phyloP scores from a whole-genome alignment of 1,140 invertebrate species.

The Drosophila dunni region DNA sequence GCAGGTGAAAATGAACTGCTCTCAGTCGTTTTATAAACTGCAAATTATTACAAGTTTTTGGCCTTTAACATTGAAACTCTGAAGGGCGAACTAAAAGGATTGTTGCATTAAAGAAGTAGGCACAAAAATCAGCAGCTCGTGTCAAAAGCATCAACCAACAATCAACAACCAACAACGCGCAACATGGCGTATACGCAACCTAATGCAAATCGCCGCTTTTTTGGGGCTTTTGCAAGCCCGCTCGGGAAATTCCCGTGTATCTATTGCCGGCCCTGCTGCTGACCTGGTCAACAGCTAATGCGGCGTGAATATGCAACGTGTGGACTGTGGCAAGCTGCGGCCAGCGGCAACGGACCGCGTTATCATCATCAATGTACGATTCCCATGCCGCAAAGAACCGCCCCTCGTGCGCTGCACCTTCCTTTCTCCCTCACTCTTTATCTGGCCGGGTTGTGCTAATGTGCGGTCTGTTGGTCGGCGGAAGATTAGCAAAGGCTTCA shows the following conservation, averaged over 20 bases:
- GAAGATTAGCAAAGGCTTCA: conserved; percentile 64
- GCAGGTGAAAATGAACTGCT: conserved; percentile 26
- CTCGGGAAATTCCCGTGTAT: background rate
- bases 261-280: background rate
- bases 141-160: conserved; percentile 77
- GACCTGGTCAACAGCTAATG: conserved; percentile 63
- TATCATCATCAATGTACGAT: conserved; percentile 81
- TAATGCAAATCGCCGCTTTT: conserved; percentile 30
- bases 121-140: conserved; percentile 69
- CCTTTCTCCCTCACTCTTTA: background rate
- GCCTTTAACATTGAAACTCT: conserved; percentile 10
- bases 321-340: conserved; percentile 33
- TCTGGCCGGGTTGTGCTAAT: conserved; percentile 59
- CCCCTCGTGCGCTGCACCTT: background rate
- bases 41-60: background rate
- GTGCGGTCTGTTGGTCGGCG: conserved; percentile 72
- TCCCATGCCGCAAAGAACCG: conserved; percentile 7
- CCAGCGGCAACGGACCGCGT: conserved; percentile 40
- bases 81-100: background rate
- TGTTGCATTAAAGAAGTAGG: too few species aligned
- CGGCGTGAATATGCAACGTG: conserved; percentile 76
- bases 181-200: conserved; percentile 49
- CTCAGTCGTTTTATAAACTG: conserved; percentile 23
- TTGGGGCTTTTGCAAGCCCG: conserved; percentile 15
- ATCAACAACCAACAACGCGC: conserved; percentile 48